phyloP scores from a whole-genome alignment of 2,888 invertebrate species.

The Helicoverpa assulta region DNA sequence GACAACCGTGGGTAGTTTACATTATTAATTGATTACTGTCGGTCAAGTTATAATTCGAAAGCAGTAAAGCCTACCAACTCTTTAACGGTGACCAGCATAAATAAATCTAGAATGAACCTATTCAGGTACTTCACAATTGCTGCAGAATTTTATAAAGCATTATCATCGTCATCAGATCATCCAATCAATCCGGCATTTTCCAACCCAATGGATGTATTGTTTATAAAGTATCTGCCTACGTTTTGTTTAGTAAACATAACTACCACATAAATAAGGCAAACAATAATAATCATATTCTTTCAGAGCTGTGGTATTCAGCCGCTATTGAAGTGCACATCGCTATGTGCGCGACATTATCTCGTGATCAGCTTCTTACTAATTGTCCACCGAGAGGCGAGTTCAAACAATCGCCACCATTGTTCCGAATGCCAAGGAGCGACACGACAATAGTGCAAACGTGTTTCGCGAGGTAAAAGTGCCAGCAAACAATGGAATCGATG shows the following conservation, averaged over 20 bases:
- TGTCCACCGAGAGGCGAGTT: constrained; percentile 66
- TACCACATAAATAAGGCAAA: constrained; percentile 27
- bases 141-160: no score
- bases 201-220: constrained; percentile 16
- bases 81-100: constrained; percentile 22
- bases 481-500: constrained; percentile 80
- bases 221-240: constrained; percentile 37
- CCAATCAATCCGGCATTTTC: neutral
- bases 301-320: constrained; percentile 29
- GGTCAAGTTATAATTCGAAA: constrained; percentile 4
- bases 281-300: constrained; percentile 46
- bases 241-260: constrained; percentile 24
- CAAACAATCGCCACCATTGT: constrained; percentile 83
- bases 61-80: constrained; percentile 1
- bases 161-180: neutral
- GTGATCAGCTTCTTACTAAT: constrained; percentile 77
- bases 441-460: constrained; percentile 79
- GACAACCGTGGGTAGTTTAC: constrained; percentile 30
- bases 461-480: constrained; percentile 79
- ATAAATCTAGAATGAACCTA: neutral
- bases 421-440: constrained; percentile 71
- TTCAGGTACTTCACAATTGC: no score
- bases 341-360: constrained; percentile 58
- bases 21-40: constrained; percentile 28
- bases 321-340: constrained; percentile 36